A percentile compares a stretch with the other conserved stretches of the same genome.
Conservation (phyloP, 2,797 vertebrate genomes). For the Liparis tanakae region DNA sequence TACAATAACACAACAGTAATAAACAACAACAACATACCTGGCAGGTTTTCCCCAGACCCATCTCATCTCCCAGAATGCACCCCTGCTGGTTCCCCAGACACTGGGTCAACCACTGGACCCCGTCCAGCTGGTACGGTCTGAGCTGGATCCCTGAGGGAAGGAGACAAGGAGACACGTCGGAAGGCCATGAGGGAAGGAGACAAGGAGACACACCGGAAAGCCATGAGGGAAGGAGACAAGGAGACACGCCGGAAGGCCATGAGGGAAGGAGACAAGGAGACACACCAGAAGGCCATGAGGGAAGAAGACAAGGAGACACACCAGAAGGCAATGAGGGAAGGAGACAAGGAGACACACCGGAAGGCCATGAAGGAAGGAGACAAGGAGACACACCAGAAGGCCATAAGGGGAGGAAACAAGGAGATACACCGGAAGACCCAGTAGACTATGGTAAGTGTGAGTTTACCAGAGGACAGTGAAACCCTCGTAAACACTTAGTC, state of each 20-base stretch:
- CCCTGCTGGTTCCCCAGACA: slow-evolving; percentile 85
- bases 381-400: no score
- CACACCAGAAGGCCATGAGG: not conserved
- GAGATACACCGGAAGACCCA: not conserved
- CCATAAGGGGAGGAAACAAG: no score
- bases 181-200: no score
- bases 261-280: no score
- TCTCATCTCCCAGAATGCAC: slow-evolving; percentile 94
- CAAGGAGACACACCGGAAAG: not conserved
- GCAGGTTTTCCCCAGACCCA: slow-evolving; percentile 97
- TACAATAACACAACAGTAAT: no score
- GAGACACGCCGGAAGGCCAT: no score
- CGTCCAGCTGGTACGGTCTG: slow-evolving; percentile 88
- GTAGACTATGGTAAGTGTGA: not conserved
- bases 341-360: not conserved
- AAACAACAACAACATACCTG: slow-evolving; percentile 88
- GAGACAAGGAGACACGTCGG: not conserved
- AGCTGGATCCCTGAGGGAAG: slow-evolving; percentile 76
- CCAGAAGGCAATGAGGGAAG: not conserved
- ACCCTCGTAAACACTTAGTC: not conserved
- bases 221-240: no score
- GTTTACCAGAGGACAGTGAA: not conserved
- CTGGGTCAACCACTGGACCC: slow-evolving; percentile 88
- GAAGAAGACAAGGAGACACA: not conserved
- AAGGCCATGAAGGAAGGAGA: no score